Conservation (phyloP, 2,113 vertebrate species). For the Callionymus lyra region DNA sequence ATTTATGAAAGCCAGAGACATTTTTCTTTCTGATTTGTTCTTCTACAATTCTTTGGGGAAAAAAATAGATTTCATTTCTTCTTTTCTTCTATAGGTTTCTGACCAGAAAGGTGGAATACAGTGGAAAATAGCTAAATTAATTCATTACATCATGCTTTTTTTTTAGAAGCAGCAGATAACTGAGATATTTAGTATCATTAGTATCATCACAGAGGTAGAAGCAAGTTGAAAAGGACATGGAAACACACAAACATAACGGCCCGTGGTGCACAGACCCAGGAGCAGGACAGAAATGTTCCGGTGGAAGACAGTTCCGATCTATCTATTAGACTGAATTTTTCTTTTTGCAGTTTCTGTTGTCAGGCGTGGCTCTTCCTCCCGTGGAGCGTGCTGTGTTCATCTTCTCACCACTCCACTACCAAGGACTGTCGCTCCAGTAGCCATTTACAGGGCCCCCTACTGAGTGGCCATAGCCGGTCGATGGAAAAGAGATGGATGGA, state of each 20-base stretch:
- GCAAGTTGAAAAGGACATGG: conserved; percentile 19
- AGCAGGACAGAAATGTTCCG: conserved; percentile 28
- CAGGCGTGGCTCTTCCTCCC: conserved; percentile 11
- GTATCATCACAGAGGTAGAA: conserved; percentile 47
- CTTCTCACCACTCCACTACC: conserved; percentile 50
- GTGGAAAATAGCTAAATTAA: conserved; percentile 3
- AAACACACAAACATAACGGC: conserved; percentile 4
- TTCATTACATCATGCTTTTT: conserved; percentile 4
- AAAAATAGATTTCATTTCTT: no score
- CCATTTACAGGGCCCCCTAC: conserved; percentile 67
- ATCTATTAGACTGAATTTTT: conserved; percentile 34
- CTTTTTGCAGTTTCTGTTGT: conserved; percentile 22
- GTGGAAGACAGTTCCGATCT: conserved; percentile 12
- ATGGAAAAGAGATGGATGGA: conserved; percentile 36
- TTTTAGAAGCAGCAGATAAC: conserved; percentile 2
- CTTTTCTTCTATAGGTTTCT: no score
- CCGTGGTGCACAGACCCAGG: conserved; percentile 4
- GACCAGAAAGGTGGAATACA: no score
- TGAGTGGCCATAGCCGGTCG: conserved; percentile 25
- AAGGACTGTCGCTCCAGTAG: conserved; percentile 72
- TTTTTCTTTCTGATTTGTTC: no score
- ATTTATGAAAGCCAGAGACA: no score
- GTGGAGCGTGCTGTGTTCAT: conserved; percentile 5
- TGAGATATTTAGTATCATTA: conserved; percentile 22
- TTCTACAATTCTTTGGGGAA: no score